Evolutionary conservation across 2,797 vertebrate species (phyloP), one percentile per base, ranked within the genome.

Genomic region (Poecilia picta): DNA sequence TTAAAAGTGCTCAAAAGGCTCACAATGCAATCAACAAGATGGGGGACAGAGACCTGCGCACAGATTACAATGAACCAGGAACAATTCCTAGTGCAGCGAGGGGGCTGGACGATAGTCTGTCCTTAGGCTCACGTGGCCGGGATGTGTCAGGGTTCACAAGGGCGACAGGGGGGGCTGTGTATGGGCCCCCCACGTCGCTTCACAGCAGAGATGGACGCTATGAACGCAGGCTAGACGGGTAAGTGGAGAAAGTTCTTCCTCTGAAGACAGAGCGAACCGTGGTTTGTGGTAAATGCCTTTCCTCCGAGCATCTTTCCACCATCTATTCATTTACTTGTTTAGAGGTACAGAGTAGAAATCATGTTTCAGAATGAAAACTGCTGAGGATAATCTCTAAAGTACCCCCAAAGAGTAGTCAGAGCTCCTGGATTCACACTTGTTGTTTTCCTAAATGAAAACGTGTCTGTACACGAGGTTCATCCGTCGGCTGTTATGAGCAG

Each of bases 161-260:
- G 97, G 97, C 97, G 96, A 95, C 97, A 43, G 98, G 97, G 95
- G 98, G 98, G 92, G 95, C 97, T 71, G 96, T 98, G 91, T 99
- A 99, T 84, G 98, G 96, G 73, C 97, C 98, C 89, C 97, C 98
- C 73, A 96, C 97, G 93, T 97, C 98, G 83, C 97, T 99, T 94
- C 98, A 99, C 98, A 97, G 96, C 98, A 98, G 98, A 96, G 98
- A 99, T 97, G 98, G 98, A 98, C 98, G 98, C 96, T 99, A 99
- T 99, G 98, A 99, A 96, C 98, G 98, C 97, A 99, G 98, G 98
- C 97, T 98, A 95, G 98, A 99, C 97, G 98, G 98, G 98, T 99
- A 99, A 99, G 98, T 99, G 97, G 96, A 97, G 96, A 97, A 96
- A 96, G 97, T 98, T 98, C 39, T 11, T 39, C 98, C 96, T 95